Evolutionary conservation across 2,797 vertebrate species (phyloP).

Genomic region (Coracias cyanogaster): DNA sequence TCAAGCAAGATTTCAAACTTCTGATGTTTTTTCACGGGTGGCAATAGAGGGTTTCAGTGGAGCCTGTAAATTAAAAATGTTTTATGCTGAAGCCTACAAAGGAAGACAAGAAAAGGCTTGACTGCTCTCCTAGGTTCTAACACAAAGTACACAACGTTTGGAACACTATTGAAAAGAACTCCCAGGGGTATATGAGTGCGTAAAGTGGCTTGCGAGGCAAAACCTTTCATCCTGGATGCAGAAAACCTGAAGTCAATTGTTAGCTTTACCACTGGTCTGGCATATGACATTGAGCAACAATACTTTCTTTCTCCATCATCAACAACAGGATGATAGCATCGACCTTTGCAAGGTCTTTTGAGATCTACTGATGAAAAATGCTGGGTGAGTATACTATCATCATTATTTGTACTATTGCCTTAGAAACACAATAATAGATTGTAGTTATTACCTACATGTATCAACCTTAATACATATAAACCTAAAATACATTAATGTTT

Average conservation of each 20-base stretch:
- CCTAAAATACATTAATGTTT: not conserved
- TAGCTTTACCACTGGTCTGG: not conserved
- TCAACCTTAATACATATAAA: not conserved
- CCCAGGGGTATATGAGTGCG: not conserved
- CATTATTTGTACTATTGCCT: not conserved
- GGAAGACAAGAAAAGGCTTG: not conserved
- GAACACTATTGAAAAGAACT: not conserved
- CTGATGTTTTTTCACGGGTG: not conserved
- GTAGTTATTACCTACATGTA: not conserved
- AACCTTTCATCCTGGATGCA: not conserved
- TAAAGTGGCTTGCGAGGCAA: not conserved
- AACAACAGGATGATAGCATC: not conserved
- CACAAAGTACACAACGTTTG: not conserved
- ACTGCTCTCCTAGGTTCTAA: not conserved
- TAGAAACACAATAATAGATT: not conserved
- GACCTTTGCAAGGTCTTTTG: not conserved
- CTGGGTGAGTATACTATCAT: not conserved
- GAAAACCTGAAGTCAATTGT: not conserved
- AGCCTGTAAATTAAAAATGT: not conserved
- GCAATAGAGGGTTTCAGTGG: not conserved
- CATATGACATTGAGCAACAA: not conserved
- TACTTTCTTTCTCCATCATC: not conserved
- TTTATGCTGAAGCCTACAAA: not conserved
- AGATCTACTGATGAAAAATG: slow-evolving; percentile 14
- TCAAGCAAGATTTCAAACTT: not conserved